These are phyloP conservation scores for Sebastiscus tertius DNA, from an alignment of 2,797 vertebrate genomes.

Conservation along the genomic window DNA sequence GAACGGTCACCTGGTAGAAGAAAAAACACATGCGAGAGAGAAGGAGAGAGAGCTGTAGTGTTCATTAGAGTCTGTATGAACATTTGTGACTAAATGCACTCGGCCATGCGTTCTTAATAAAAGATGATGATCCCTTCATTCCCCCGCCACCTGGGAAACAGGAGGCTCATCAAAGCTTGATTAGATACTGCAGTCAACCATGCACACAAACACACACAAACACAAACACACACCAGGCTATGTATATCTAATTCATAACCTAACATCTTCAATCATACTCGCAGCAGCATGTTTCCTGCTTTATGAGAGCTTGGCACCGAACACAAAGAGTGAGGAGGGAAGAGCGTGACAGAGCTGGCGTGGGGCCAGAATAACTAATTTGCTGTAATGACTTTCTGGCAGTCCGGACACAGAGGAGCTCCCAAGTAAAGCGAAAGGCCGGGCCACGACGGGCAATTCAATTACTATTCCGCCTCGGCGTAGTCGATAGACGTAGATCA, in stretches of 20 bases:
- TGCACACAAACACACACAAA: conserved; percentile 40
- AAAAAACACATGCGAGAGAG: background rate
- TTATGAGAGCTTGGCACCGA: conserved; percentile 56
- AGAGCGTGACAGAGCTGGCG: conserved; percentile 54
- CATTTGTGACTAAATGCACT: conserved; percentile 57
- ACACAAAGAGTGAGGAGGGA: conserved; percentile 45
- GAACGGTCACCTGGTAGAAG: background rate
- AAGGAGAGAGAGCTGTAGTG: background rate
- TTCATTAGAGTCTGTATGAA: conserved; percentile 35
- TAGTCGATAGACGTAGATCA: conserved; percentile 52
- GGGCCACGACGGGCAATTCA: conserved; percentile 65
- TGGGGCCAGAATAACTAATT: conserved; percentile 76
- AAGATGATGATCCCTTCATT: conserved; percentile 69
- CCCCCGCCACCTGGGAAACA: conserved; percentile 65
- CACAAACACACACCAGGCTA: conserved; percentile 39
- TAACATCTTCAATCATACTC: conserved; percentile 63
- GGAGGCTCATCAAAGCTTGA: conserved; percentile 77
- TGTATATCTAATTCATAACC: conserved; percentile 67
- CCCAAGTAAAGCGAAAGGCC: conserved; percentile 65
- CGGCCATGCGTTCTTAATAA: conserved; percentile 61
- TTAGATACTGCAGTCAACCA: conserved; percentile 64
- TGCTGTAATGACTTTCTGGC: conserved; percentile 81
- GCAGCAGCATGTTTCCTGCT: conserved; percentile 41
- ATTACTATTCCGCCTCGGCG: conserved; percentile 57
- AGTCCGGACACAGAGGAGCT: conserved; percentile 62